These are phyloP conservation scores for roundworm (Caenorhabditis elegans) DNA, from an alignment of 1,140 invertebrate genomes.

Conservation along the genomic window WBcel235 BX284606.5:17375001-17375500, in stretches of 20 bases:
- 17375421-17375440: too few species aligned
- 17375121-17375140: too few species aligned
- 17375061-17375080: not conserved
- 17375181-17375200: not conserved
- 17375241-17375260: not conserved
- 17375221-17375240: not conserved
- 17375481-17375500: too few species aligned
- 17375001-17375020: not conserved
- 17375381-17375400: too few species aligned
- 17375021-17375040: too few species aligned
- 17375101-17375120: not conserved
- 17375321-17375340: too few species aligned
- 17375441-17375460: too few species aligned
- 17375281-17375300: not conserved
- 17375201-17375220: not conserved
- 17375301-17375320: too few species aligned
- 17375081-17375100: not conserved
- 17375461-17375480: too few species aligned
- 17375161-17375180: not conserved
- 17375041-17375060: conserved; percentile 19
- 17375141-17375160: conserved; percentile 6
- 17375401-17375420: too few species aligned
- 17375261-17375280: not conserved
- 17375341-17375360: too few species aligned
- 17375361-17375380: too few species aligned